phyloP scores from a whole-genome alignment of 2,797 vertebrate species.

The Alosa sapidissima region DNA sequence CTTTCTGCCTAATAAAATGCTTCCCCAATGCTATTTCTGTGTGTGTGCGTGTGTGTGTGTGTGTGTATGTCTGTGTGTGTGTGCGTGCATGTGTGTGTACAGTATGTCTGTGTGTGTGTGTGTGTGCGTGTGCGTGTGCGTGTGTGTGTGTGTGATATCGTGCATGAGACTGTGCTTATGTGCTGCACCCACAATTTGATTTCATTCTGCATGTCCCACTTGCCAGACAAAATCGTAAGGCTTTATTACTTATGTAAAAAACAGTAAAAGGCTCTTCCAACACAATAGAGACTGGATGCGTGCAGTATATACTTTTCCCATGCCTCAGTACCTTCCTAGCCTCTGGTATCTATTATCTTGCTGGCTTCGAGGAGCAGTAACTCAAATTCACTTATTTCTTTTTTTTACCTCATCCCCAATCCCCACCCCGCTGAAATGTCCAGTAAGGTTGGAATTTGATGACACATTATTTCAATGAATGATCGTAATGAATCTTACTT shows the following conservation, averaged over 20 bases:
- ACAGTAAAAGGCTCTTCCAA: no score
- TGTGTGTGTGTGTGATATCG: background rate
- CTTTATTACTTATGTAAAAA: background rate
- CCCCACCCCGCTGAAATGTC: background rate
- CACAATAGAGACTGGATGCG: no score
- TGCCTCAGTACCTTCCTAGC: background rate
- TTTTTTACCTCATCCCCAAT: background rate
- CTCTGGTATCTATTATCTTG: background rate
- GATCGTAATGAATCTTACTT: background rate
- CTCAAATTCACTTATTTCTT: background rate
- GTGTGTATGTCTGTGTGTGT: background rate
- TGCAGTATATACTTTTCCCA: background rate
- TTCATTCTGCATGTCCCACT: background rate
- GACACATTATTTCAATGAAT: constrained; percentile 11
- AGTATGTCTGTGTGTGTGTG: background rate
- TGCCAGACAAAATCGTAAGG: background rate
- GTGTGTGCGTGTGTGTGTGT: background rate
- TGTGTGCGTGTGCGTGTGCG: background rate
- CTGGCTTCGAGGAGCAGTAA: background rate
- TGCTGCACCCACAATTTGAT: background rate
- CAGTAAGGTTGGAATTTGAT: background rate
- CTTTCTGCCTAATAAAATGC: background rate
- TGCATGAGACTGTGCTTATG: background rate
- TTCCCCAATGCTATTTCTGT: background rate
- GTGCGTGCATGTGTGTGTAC: background rate